Conservation (phyloP, 2,888 invertebrate genomes). For the Trachelus tabidus region DNA sequence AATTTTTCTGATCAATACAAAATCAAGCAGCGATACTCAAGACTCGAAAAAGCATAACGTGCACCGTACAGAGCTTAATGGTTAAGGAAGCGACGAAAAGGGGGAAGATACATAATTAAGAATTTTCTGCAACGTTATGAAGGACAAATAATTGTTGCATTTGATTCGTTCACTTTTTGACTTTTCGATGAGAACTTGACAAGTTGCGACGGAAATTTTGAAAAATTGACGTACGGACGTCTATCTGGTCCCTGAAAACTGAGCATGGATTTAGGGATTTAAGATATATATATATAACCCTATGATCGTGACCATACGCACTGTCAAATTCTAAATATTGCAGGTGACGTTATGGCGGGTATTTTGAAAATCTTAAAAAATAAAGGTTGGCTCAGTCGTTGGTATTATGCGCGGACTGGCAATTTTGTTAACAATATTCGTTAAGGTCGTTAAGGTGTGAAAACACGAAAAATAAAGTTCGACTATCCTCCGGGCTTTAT, state of each 20-base stretch:
- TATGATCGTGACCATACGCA: too few relatives aligned
- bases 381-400: too few relatives aligned
- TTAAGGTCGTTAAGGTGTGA: background rate
- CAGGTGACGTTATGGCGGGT: too few relatives aligned
- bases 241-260: background rate
- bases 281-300: too few relatives aligned
- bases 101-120: background rate
- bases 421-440: too few relatives aligned
- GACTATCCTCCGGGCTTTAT: background rate
- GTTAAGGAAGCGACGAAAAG: background rate
- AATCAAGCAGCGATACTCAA: too few relatives aligned
- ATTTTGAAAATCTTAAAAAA: too few relatives aligned
- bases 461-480: background rate
- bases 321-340: too few relatives aligned
- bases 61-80: background rate
- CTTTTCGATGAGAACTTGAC: background rate
- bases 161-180: background rate
- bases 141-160: background rate
- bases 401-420: too few relatives aligned
- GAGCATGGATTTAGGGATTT: background rate
- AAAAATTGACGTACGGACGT: background rate
- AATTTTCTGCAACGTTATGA: background rate
- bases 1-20: background rate
- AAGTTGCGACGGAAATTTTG: background rate
- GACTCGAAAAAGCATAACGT: background rate